Conservation (phyloP, 2,888 invertebrate genomes). For the Selenia dentaria region DNA sequence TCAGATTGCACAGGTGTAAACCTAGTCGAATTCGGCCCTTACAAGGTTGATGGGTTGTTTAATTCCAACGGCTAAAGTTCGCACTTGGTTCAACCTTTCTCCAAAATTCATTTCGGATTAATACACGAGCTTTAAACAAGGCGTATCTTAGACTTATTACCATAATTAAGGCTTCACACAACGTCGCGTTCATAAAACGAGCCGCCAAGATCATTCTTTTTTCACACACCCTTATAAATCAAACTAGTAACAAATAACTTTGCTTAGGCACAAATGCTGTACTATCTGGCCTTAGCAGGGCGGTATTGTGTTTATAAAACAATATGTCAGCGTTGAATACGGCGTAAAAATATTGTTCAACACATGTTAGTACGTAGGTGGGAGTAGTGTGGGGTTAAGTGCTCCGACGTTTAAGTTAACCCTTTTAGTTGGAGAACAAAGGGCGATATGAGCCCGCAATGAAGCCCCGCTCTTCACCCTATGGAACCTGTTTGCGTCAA, state of each 20-base stretch:
- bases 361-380: slow-evolving; percentile 49
- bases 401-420: slow-evolving; percentile 62
- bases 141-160: slow-evolving; percentile 37
- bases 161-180: slow-evolving; percentile 34
- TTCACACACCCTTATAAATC: slow-evolving; percentile 23
- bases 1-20: background rate
- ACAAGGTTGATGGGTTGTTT: slow-evolving; percentile 64
- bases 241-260: slow-evolving; percentile 14
- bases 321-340: slow-evolving; percentile 37
- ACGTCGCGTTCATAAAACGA: slow-evolving; percentile 17
- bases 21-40: slow-evolving; percentile 20
- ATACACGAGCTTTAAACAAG: slow-evolving; percentile 40
- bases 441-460: slow-evolving; percentile 52
- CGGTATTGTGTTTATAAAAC: slow-evolving; percentile 27
- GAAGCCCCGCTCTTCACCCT: slow-evolving; percentile 34
- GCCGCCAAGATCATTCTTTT: slow-evolving; percentile 19
- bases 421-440: slow-evolving; percentile 69
- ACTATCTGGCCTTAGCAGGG: slow-evolving; percentile 16
- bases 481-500: slow-evolving; percentile 51
- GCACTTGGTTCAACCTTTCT: slow-evolving; percentile 32
- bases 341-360: slow-evolving; percentile 49
- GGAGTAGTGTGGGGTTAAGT: slow-evolving; percentile 52
- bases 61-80: slow-evolving; percentile 50
- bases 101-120: slow-evolving; percentile 43
- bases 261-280: slow-evolving; percentile 7